Conservation (phyloP, 2,113 vertebrate species). For the Recurvirostra avosetta region DNA sequence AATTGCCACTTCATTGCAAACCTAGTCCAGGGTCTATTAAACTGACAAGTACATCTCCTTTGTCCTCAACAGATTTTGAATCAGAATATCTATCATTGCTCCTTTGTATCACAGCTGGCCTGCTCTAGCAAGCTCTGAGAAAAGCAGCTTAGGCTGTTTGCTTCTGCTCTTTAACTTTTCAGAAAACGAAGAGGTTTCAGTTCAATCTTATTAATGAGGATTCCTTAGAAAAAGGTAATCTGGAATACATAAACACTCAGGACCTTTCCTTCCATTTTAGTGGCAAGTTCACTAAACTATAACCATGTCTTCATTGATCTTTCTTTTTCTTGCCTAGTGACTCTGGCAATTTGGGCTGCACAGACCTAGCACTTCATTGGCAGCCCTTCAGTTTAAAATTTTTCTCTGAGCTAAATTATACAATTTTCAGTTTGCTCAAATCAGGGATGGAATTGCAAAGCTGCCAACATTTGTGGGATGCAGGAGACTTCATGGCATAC, state of each 20-base stretch:
- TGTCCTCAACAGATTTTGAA: background rate
- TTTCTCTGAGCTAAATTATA: background rate
- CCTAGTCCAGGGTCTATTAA: background rate
- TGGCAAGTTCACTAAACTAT: background rate
- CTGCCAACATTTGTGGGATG: background rate
- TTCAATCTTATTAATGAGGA: background rate
- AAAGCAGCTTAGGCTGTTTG: background rate
- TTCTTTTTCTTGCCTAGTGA: background rate
- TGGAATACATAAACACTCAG: background rate
- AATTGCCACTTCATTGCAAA: background rate
- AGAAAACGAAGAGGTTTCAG: background rate
- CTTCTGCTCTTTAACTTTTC: background rate
- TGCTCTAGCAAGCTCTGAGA: background rate
- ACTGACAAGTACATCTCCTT: background rate
- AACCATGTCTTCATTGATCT: background rate
- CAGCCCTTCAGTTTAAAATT: background rate
- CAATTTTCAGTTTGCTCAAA: background rate
- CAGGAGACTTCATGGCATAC: background rate
- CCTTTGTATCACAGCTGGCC: background rate
- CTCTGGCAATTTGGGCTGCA: background rate
- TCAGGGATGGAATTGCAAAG: background rate
- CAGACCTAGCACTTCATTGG: background rate
- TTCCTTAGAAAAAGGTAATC: background rate
- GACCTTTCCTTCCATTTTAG: background rate
- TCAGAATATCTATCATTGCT: background rate